Percentiles rank a stretch among this genome's conserved stretches.
Conservation (phyloP, 2,797 vertebrate species). For the Notolepis coatsorum region DNA sequence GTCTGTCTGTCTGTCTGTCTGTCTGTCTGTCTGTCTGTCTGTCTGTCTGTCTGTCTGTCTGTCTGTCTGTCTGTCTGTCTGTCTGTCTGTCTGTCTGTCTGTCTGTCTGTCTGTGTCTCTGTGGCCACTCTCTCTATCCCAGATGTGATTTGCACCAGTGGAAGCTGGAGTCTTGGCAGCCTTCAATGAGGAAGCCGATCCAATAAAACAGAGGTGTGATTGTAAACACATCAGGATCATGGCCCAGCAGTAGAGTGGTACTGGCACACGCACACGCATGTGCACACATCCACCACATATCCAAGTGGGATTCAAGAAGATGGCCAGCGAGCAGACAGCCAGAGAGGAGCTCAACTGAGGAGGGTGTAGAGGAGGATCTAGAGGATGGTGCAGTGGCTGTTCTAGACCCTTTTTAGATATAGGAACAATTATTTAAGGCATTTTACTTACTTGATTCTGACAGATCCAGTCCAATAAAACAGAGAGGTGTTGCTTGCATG, state of each 20-base stretch:
- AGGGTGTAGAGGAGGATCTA: constrained; percentile 8
- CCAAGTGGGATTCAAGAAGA: neutral
- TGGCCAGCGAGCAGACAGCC: constrained; percentile 1
- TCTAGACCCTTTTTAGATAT: too few relatives aligned
- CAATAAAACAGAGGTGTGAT: constrained; percentile 42
- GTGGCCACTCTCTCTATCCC: constrained; percentile 18
- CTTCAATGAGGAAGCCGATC: constrained; percentile 10
- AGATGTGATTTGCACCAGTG: constrained; percentile 53
- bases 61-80: neutral
- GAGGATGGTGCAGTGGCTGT: too few relatives aligned
- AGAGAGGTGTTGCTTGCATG: too few relatives aligned
- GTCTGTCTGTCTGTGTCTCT: constrained; percentile 14
- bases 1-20: too few relatives aligned
- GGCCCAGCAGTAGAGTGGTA: constrained; percentile 22
- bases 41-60: neutral
- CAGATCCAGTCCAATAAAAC: too few relatives aligned
- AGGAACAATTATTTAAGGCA: too few relatives aligned
- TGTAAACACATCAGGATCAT: constrained; percentile 46
- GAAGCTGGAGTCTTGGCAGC: constrained; percentile 36
- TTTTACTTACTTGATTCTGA: too few relatives aligned
- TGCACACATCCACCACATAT: neutral
- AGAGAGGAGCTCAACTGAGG: constrained; percentile 14
- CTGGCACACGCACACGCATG: constrained; percentile 6
- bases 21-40: too few relatives aligned
- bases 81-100: neutral